phyloP scores from a whole-genome alignment of 2,888 invertebrate species.

The Pyrrhosoma nymphula region DNA sequence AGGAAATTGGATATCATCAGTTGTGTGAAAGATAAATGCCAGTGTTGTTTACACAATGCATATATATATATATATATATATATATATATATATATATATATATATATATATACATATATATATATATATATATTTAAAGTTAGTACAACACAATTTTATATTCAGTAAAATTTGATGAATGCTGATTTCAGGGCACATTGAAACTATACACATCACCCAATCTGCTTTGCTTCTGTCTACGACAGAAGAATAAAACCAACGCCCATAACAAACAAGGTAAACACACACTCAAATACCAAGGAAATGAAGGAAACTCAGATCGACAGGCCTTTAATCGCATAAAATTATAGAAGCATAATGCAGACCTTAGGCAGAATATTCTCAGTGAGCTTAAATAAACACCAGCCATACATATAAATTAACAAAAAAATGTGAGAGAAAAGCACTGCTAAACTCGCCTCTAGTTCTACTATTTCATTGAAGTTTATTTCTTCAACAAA shows the following conservation, averaged over 20 bases:
- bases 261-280: neutral
- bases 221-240: neutral
- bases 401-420: neutral
- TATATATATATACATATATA: too few relatives aligned
- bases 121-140: too few relatives aligned
- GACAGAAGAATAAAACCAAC: neutral
- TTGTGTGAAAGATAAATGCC: neutral
- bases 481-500: constrained; percentile 90
- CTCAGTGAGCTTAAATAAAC: neutral
- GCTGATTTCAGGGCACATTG: too few relatives aligned
- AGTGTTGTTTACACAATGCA: too few relatives aligned
- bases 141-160: too few relatives aligned
- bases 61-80: too few relatives aligned
- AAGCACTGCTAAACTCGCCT: constrained; percentile 79
- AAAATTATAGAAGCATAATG: too few relatives aligned
- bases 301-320: too few relatives aligned
- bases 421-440: constrained; percentile 71
- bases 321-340: too few relatives aligned
- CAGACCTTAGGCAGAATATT: neutral
- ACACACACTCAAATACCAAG: neutral
- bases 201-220: too few relatives aligned
- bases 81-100: too few relatives aligned
- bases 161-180: too few relatives aligned
- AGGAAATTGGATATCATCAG: neutral
- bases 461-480: constrained; percentile 86